Evolutionary conservation across 2,797 vertebrate genomes (phyloP), one percentile per base, ranked within the genome.

Genomic region (Miichthys miiuy): DNA sequence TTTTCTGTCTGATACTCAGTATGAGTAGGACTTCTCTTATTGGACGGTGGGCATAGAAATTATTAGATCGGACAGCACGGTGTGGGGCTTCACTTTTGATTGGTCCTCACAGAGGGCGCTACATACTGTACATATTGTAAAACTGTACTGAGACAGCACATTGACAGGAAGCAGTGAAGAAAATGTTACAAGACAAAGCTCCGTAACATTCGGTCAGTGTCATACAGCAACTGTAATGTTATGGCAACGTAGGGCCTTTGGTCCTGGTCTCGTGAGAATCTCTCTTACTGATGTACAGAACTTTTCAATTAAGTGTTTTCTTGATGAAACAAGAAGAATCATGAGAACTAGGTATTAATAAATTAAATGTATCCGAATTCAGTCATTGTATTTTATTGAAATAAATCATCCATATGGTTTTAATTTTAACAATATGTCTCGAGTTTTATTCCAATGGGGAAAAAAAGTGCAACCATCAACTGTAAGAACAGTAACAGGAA

Each of bases 101-200:
- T 54, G 55, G 76, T 83, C 80, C 71, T 96, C 88, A 92, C 91
- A 90, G 91, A 93, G 93, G 93, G 96, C 91, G 94, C 94, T 92
- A 94, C 46, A 51, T 81, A 82, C 96, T 98, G 97, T 99, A 98
- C 96, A 98, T 98, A 99, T 94, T 98, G 97, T 97, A 98, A 96
- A 97, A 97, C 96, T 97, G 96, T 96, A 96, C 96, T 95, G 96
- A 96, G 91, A 95, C 92, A 92, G 69, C 51, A 75, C 63, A 61
- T 74, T 63, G 64, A 72, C 55, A n/a, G 72, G 52, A 79, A 67
- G 38, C 55, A 65, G 77, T 71, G 73, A 73, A n/a, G 12, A 62
- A 76, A 75, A 81, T 54, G 84, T 88, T 88, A 80, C 56, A 56
- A 57, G 21, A 67, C 47, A 44, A 71, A 70, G 64, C 47, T 73